Percentiles rank a stretch among this genome's conserved stretches.
These are phyloP conservation scores for Lepidurus apus DNA, from an alignment of 1,140 invertebrate genomes.

Conservation along the genomic window DNA sequence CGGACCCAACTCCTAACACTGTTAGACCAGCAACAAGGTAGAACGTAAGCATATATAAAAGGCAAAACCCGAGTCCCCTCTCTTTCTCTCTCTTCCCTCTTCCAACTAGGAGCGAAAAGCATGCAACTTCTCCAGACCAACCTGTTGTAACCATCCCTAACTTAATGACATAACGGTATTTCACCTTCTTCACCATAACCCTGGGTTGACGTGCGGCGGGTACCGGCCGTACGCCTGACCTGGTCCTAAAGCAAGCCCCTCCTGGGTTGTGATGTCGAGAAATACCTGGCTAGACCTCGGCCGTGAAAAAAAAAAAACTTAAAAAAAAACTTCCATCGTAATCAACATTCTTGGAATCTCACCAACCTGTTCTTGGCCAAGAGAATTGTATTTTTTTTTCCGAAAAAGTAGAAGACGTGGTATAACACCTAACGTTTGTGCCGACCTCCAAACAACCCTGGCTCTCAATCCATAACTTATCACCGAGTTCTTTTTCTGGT, in stretches of 20 bases:
- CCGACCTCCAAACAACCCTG: too few species aligned
- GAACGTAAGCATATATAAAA: neutral
- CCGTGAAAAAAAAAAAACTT: neutral
- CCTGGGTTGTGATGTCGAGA: neutral
- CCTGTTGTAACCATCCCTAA: conserved; percentile 21
- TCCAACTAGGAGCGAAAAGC: neutral
- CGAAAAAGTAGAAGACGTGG: neutral
- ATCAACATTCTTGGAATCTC: neutral
- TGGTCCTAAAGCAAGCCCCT: neutral
- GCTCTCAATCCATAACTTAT: too few species aligned
- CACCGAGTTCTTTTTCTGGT: too few species aligned
- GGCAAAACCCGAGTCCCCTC: neutral
- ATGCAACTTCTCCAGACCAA: neutral
- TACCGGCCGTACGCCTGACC: neutral
- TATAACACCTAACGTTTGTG: neutral
- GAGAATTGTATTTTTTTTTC: neutral
- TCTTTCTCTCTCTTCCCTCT: neutral
- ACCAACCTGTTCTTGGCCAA: neutral
- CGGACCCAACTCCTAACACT: neutral
- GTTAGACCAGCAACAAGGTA: neutral
- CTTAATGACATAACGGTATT: conserved; percentile 16
- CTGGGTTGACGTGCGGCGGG: conserved; percentile 1
- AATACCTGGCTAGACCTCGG: neutral
- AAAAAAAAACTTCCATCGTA: neutral
- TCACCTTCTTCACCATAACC: neutral